Evolutionary conservation across 2,797 vertebrate genomes (phyloP).

Genomic region (Acropternis orthonyx): DNA sequence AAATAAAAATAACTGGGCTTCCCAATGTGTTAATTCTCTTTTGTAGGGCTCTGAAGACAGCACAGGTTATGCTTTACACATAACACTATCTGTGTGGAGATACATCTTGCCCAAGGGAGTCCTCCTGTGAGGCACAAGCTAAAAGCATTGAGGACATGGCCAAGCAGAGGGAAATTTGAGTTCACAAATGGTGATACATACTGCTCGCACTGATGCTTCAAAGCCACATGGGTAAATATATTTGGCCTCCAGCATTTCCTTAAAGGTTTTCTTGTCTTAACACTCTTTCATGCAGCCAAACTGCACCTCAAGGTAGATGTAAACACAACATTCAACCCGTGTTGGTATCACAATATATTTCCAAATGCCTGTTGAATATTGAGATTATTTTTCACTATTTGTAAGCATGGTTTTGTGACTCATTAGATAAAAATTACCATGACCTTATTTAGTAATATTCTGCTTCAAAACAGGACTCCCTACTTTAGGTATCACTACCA

Average conservation of each 20-base stretch:
- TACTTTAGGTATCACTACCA: background rate
- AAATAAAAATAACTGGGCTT: background rate
- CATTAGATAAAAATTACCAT: background rate
- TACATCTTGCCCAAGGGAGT: background rate
- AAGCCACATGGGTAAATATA: background rate
- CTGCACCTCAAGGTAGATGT: background rate
- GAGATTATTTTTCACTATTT: background rate
- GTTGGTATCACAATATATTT: background rate
- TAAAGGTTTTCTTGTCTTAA: background rate
- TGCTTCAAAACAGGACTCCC: background rate
- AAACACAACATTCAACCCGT: accelerated
- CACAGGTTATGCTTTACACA: background rate
- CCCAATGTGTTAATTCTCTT: background rate
- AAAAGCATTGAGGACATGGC: background rate
- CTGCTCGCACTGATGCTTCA: background rate
- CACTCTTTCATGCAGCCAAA: background rate
- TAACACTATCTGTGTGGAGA: background rate
- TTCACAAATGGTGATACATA: background rate
- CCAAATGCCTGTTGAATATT: background rate
- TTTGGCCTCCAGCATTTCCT: background rate
- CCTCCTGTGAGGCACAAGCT: background rate
- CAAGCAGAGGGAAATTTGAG: background rate
- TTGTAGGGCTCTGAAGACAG: background rate
- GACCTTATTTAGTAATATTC: background rate
- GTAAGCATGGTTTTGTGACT: background rate